Conservation (phyloP, 2,113 vertebrate species). For the Dasypus novemcinctus region DNA sequence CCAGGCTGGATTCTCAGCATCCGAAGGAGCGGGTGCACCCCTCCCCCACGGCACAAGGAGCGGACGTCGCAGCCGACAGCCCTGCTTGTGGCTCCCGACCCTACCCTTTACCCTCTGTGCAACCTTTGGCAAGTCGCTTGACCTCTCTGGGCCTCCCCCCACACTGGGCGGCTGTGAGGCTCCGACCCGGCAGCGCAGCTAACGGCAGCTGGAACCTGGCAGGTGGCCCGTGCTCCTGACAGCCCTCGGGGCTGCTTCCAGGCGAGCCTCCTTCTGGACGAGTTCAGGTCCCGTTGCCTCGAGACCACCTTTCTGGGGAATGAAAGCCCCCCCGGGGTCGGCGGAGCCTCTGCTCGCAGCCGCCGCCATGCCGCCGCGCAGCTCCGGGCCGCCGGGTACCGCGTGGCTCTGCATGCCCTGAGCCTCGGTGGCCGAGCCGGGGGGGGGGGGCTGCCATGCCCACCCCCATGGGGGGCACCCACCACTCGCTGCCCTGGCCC, state of each 20-base stretch:
- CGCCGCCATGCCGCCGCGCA: accelerated
- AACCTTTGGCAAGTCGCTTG: background rate
- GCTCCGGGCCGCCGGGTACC: accelerated
- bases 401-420: background rate
- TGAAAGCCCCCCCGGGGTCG: background rate
- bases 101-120: background rate
- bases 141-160: background rate
- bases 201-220: accelerated
- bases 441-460: background rate
- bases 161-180: background rate
- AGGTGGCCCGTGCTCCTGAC: background rate
- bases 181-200: background rate
- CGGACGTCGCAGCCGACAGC: accelerated
- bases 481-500: no score
- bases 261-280: background rate
- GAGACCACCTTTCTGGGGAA: background rate
- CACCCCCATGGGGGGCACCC: no score
- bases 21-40: background rate
- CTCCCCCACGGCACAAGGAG: no score
- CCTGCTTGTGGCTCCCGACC: accelerated
- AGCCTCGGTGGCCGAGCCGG: background rate
- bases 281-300: background rate
- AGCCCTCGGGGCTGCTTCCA: accelerated
- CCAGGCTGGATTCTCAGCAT: background rate
- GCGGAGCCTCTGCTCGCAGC: background rate